Evolutionary conservation across 2,113 vertebrate genomes (phyloP), one percentile per base, ranked within the genome.

Genomic region (Cottus gobio): DNA sequence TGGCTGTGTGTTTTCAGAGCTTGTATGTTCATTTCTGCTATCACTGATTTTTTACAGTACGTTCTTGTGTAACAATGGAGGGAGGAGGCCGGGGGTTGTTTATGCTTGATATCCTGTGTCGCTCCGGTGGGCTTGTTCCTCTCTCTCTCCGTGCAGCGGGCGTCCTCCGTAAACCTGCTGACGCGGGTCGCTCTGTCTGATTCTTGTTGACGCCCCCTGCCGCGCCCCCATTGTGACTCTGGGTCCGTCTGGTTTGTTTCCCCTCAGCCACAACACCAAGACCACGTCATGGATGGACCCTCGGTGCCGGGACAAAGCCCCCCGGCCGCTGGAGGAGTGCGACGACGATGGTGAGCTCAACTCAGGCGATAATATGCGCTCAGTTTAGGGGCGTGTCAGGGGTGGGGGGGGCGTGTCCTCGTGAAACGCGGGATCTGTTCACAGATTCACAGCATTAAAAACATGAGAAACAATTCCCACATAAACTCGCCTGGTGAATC

Each of bases 281-380:
- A 99, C 98, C 83, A 99, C 98, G 79, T 99, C 98, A 87, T 99
- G 98, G 98, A 92, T 99, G 91, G 98, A 99, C 93, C 98, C 98
- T 90, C 97, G 98, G 93, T 98, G 97, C 94, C 94, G 97, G 94
- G 98, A 96, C 92, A 98, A 98, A 94, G 96, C 95, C 90, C 95
- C 96, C 87, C 97, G 99, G 92, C 96, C 97, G 89, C 95, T 98
- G 91, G 98, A 99, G 93, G 98, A 99, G 95, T 99, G 98, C 94
- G 98, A 99, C 83, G 98, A 99, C 82, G 98, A 99, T 95, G 98
- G 98, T 99, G 96, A 97, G 96, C 73, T n/a, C n/a, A n/a, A n/a
- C n/a, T n/a, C n/a, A n/a, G n/a, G n/a, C n/a, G n/a, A n/a, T n/a
- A n/a, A n/a, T n/a, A n/a, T n/a, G n/a, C n/a, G n/a, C n/a, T n/a